Evolutionary conservation across 2,113 vertebrate genomes (phyloP).

Genomic region (Pelodiscus sinensis): DNA sequence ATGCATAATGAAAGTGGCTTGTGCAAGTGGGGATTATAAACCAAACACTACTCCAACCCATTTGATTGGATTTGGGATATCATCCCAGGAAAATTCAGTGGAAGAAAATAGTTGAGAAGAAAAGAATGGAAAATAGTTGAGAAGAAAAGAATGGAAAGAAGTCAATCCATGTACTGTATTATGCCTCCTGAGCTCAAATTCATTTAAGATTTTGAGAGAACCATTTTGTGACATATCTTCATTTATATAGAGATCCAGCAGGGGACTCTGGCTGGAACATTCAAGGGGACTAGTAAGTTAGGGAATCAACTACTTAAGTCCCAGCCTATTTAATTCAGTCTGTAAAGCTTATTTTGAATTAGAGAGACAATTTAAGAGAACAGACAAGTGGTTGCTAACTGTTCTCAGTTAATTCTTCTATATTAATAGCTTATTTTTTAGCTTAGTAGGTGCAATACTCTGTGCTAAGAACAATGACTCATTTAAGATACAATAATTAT

Average conservation of each 20-base stretch:
- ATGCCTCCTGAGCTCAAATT: not conserved
- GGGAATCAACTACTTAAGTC: not conserved
- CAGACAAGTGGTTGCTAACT: not conserved
- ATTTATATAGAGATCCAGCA: not conserved
- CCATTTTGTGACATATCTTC: not conserved
- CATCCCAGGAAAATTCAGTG: not conserved
- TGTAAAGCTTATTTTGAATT: not conserved
- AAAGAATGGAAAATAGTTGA: not conserved
- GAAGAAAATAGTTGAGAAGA: not conserved
- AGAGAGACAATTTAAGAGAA: not conserved
- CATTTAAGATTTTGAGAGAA: not conserved
- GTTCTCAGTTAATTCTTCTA: not conserved
- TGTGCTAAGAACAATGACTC: not conserved
- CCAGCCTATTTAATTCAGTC: not conserved
- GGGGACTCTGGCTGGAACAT: not conserved
- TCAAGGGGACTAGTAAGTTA: not conserved
- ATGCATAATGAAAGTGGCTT: not conserved
- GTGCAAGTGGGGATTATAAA: not conserved
- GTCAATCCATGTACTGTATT: not conserved
- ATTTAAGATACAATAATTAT: not conserved
- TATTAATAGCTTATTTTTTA: slow-evolving; percentile 14
- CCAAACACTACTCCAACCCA: not conserved
- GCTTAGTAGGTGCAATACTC: not conserved
- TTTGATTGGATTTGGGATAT: not conserved
- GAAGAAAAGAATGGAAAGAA: not conserved